A percentile compares a stretch with the other conserved stretches of the same genome.
Conservation (phyloP, 2,888 invertebrate genomes). For the Sericinus montela region DNA sequence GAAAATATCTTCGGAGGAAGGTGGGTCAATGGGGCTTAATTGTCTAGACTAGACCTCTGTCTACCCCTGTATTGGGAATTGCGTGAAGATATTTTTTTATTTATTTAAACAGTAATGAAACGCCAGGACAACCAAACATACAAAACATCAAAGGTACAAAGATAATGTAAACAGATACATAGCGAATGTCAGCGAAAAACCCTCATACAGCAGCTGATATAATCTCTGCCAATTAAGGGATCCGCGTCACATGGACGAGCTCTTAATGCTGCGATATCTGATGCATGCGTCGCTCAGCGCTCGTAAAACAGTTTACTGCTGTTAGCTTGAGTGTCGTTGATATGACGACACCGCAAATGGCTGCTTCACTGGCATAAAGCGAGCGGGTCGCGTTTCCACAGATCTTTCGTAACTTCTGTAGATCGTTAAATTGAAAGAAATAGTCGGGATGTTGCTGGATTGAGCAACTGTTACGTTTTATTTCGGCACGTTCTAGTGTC, state of each 20-base stretch:
- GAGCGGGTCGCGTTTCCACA: background rate
- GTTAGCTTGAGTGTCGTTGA: slow-evolving; percentile 2
- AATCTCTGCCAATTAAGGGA: background rate
- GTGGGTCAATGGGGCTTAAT: no score
- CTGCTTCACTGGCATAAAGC: slow-evolving; percentile 2
- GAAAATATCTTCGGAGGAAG: no score
- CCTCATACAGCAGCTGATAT: background rate
- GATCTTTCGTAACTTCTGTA: background rate
- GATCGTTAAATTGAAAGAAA: background rate
- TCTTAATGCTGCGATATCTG: slow-evolving; percentile 1
- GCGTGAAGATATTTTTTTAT: no score
- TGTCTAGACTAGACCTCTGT: no score
- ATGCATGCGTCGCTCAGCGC: background rate
- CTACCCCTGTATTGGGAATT: no score
- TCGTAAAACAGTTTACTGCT: slow-evolving; percentile 14
- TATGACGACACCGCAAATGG: background rate
- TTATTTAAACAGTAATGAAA: no score
- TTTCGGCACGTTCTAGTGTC: no score
- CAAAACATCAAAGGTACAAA: no score
- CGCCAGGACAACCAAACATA: no score
- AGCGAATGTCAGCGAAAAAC: no score
- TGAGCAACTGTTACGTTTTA: no score
- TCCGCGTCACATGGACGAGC: slow-evolving; percentile 2
- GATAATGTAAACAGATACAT: no score
- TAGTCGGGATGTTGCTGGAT: background rate